Conservation (phyloP, 1,140 invertebrate species). For the Tenebrio molitor region DNA sequence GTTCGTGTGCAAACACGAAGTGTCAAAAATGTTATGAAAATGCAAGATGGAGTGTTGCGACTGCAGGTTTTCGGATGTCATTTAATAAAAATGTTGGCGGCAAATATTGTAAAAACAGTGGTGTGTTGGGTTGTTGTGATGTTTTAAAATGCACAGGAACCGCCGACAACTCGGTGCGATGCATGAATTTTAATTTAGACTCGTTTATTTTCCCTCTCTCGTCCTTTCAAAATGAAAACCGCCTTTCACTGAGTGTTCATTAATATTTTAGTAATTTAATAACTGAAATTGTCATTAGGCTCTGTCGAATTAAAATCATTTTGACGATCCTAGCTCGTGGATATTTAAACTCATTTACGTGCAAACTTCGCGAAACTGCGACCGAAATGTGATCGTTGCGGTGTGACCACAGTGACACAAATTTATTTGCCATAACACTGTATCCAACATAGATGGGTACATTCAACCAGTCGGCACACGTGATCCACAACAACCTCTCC, state of each 20-base stretch:
- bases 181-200: constrained; percentile 55
- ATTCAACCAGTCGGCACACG: too few species aligned
- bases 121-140: constrained; percentile 6
- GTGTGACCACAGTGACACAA: neutral
- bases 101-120: too few species aligned
- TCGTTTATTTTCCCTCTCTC: constrained; percentile 52
- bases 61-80: too few species aligned
- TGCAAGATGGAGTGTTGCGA: too few species aligned
- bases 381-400: neutral
- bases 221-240: constrained; percentile 53
- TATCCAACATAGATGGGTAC: too few species aligned
- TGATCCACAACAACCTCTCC: too few species aligned
- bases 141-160: constrained; percentile 53
- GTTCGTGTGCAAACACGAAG: too few species aligned
- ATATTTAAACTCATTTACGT: constrained; percentile 36
- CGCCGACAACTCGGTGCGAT: constrained; percentile 44
- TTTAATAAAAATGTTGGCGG: too few species aligned
- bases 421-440: too few species aligned
- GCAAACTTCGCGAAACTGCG: neutral
- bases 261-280: constrained; percentile 56
- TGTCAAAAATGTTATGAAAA: too few species aligned
- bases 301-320: constrained; percentile 40
- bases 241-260: constrained; percentile 52
- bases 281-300: constrained; percentile 54
- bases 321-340: constrained; percentile 23